Evolutionary conservation across 2,888 invertebrate species (phyloP), one percentile per base, ranked within the genome.

Genomic region (Nomada goodeniana): DNA sequence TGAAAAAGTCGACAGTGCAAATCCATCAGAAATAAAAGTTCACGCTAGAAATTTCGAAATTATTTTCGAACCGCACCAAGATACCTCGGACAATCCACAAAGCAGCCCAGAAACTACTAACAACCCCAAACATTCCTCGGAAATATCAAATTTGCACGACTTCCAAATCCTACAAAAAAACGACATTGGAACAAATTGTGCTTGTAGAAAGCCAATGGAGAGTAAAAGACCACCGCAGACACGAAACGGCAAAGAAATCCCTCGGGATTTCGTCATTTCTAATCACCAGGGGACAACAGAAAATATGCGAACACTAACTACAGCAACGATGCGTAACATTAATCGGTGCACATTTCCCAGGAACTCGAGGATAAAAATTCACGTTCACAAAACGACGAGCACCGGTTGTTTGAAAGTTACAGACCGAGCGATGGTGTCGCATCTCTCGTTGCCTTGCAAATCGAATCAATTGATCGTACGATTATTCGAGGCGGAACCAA

Each of bases 381-480:
- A 61, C 10, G 29, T 82, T 42, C 63, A 72, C 1, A 80, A 69
- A 42, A n/a, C 53, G 13, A 50, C n/a, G 0, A 68, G 15, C 18
- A 76, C 55, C 1, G 15, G 52, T 0, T 7, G 63, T 2, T 18
- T n/a, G 1, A 53, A 29, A 5, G 2, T 57, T 18, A 63, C 59
- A 2, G 44, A 36, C 0, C 13, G 47, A 2, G 10, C 60, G 9
- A 65, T 67, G 18, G n/a, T 64, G 13, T 63, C 70, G 5, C 61
- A 57, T 18, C 57, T 91, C 9, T 72, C 69, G 3, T 73, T 92
- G 23, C 87, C 88, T 1, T 88, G 88, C 61, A 83, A 76, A 20
- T 59, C 76, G 10, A 67, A 57, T n/a, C 59, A 70, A 1, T 15
- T 91, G 7, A 83, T 89, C 5, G 53, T 59, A 2, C 72, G 83